These are phyloP conservation scores for Dromas ardeola DNA, from an alignment of 2,113 vertebrate genomes.

Conservation along the genomic window DNA sequence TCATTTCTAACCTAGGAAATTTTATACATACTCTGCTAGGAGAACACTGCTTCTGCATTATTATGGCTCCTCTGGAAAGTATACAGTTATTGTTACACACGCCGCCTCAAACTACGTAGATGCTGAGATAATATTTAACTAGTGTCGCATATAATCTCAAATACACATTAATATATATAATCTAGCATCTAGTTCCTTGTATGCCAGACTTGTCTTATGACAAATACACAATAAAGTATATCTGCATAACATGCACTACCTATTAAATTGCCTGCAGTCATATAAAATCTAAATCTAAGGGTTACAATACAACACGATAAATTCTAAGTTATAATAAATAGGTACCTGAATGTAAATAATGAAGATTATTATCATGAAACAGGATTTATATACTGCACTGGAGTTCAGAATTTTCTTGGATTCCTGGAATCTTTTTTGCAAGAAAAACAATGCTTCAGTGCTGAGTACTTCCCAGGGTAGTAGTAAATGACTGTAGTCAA, in stretches of 20 bases:
- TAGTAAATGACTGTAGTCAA: background rate
- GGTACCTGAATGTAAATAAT: background rate
- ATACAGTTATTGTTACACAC: background rate
- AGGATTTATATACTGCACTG: background rate
- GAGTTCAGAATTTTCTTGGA: background rate
- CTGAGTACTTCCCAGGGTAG: background rate
- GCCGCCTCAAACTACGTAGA: background rate
- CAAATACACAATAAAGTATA: background rate
- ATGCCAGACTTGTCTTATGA: background rate
- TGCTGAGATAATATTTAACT: background rate
- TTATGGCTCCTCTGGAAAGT: background rate
- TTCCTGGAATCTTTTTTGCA: background rate
- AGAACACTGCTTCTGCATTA: background rate
- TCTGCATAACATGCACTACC: background rate
- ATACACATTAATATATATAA: background rate
- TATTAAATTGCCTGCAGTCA: background rate
- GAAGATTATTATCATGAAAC: background rate
- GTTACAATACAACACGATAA: background rate
- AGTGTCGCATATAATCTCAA: background rate
- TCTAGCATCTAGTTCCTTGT: background rate
- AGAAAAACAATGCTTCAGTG: background rate
- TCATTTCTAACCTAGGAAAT: background rate
- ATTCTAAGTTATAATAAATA: background rate
- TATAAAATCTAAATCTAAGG: background rate
- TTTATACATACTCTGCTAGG: background rate